Conservation (phyloP, 92 coral and sea anemone genomes). For the Pocillopora meandrina region DNA sequence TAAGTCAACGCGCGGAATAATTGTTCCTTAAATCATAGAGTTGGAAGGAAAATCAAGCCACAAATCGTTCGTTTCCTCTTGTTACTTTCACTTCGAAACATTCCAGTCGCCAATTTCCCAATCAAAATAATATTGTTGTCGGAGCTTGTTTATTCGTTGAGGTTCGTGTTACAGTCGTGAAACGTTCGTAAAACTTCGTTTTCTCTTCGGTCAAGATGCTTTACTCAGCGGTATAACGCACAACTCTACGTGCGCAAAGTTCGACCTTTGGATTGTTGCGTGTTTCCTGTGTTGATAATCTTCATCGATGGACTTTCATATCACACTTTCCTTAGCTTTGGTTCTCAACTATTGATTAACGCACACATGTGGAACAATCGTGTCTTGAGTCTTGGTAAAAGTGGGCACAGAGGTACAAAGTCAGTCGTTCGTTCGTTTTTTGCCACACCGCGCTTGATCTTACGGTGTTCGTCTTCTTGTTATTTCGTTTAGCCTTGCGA, state of each 20-base stretch:
- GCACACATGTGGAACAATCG: constrained; percentile 43
- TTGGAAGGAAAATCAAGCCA: neutral
- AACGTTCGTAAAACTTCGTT: neutral
- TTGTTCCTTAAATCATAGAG: no score
- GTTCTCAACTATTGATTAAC: neutral
- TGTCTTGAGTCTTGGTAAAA: constrained; percentile 10
- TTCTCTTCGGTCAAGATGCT: constrained; percentile 1
- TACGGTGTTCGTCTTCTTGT: neutral
- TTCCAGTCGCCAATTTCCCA: neutral
- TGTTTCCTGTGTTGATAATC: neutral
- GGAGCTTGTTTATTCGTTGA: neutral
- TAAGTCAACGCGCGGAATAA: no score
- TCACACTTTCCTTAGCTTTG: neutral
- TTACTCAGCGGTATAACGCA: constrained; percentile 16
- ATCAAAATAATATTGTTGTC: neutral
- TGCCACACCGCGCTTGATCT: neutral
- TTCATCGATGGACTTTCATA: constrained; percentile 6
- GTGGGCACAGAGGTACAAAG: constrained; percentile 21
- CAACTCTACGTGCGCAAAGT: constrained; percentile 39
- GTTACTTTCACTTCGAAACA: neutral
- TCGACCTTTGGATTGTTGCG: constrained; percentile 45
- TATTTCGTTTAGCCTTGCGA: constrained; percentile 22
- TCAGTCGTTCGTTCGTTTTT: neutral
- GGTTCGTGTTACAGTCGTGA: neutral
- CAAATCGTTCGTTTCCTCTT: neutral